These are phyloP conservation scores for Epistrophe grossulariae DNA, from an alignment of 2,888 invertebrate genomes.

Conservation along the genomic window DNA sequence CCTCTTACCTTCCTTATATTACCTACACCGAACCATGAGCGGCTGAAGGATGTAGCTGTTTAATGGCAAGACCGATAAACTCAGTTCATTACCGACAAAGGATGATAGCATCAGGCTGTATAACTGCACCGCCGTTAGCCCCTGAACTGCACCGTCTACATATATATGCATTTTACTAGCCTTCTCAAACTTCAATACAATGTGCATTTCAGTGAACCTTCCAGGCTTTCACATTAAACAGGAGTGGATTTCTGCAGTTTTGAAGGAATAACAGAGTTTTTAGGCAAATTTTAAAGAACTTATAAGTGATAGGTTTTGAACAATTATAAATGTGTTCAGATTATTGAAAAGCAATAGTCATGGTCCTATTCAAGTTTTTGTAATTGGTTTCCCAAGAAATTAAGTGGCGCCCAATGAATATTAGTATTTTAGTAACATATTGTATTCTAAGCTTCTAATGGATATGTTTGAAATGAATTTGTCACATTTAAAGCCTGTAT, in stretches of 20 bases:
- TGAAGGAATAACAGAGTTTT: too few species aligned
- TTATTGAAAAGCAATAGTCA: too few species aligned
- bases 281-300: too few species aligned
- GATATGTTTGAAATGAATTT: too few species aligned
- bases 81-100: conserved; percentile 53
- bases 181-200: conserved; percentile 29
- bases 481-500: too few species aligned
- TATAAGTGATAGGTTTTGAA: too few species aligned
- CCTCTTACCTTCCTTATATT: not conserved
- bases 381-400: too few species aligned
- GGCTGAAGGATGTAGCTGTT: conserved; percentile 31
- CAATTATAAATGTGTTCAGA: too few species aligned
- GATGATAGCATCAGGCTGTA: conserved; percentile 6
- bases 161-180: conserved; percentile 39
- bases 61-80: conserved; percentile 68
- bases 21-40: not conserved
- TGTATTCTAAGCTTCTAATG: too few species aligned
- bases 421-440: too few species aligned
- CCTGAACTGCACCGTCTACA: not conserved
- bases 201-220: conserved; percentile 22
- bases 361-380: too few species aligned
- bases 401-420: too few species aligned
- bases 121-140: not conserved
- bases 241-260: not conserved
- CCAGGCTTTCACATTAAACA: not conserved